phyloP scores from a whole-genome alignment of 2,797 vertebrate species.

The Triplophysa bombifrons region DNA sequence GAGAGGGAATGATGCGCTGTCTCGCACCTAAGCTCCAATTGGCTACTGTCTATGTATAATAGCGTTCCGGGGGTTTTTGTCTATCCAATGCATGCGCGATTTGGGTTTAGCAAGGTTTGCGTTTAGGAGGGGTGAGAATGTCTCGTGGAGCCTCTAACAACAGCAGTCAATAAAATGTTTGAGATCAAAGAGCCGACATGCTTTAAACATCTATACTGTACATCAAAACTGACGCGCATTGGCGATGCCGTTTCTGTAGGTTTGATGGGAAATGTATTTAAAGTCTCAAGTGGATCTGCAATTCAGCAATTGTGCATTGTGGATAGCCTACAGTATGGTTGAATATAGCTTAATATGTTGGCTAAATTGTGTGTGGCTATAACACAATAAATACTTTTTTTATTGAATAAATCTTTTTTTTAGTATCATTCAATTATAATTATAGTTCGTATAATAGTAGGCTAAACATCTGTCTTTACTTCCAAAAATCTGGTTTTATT shows the following conservation, averaged over 20 bases:
- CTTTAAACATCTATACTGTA: constrained; percentile 35
- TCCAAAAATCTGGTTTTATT: not conserved
- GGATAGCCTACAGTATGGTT: too few relatives aligned
- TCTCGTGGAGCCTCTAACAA: constrained; percentile 40
- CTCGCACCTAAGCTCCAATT: constrained; percentile 3
- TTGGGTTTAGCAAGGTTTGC: not conserved
- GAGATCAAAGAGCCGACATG: constrained; percentile 49
- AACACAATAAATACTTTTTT: not conserved
- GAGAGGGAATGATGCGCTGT: constrained; percentile 11
- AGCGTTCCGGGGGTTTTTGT: not conserved
- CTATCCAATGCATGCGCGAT: too few relatives aligned
- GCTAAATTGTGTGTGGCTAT: too few relatives aligned
- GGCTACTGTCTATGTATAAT: not conserved
- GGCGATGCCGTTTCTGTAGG: too few relatives aligned
- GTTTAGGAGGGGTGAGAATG: constrained; percentile 45
- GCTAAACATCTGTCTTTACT: too few relatives aligned
- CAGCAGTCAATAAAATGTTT: constrained; percentile 48
- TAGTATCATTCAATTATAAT: too few relatives aligned
- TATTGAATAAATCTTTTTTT: too few relatives aligned
- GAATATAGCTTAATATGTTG: too few relatives aligned
- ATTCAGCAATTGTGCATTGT: not conserved
- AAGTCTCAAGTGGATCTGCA: not conserved
- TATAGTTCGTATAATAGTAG: too few relatives aligned
- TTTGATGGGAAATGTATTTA: not conserved
- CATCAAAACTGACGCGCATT: constrained; percentile 41